Base-by-base conservation (phyloP, 2,113 vertebrate species). In the Cololabis saira region DNA sequence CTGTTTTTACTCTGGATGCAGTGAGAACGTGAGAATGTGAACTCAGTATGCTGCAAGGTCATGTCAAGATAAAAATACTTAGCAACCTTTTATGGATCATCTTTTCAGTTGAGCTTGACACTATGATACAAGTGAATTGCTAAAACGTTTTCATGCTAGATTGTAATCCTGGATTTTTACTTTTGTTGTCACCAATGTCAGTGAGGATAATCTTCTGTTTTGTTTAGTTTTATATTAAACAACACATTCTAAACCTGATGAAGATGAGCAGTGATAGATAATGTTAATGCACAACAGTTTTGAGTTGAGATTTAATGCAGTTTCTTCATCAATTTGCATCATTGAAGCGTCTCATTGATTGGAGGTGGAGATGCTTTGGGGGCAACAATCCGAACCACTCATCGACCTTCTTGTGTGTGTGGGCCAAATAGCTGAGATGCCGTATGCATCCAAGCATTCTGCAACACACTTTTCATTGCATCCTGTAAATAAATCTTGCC, bases 31-130 rank as follows among this genome's bases (percentile, higher is more conserved):
- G 77, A 88, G 82, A 87, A 85, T 90, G 83, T 83, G 82, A 58
- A 78, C 78, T 90, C 82, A 80, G 74, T 82, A 81, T 82, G 78
- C 78, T 62, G 86, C 71, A 88, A 87, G 86, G 86, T 82, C 87
- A 73, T 78, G 84, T 89, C 87, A 85, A 87, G 89, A 92, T 92
- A 92, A 91, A 93, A 93, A 93, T 92, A 93, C 90, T 73, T 75
- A 76, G 81, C 65, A 80, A 86, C 90, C 89, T 89, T 92, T 92
- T 90, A 91, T 83, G 89, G 90, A 86, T 71, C 84, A 90, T 86
- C 80, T 73, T 90, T 88, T 84, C 61, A 82, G 78, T 82, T 14
- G 58, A 61, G 73, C 54, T 64, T 81, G 71, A 79, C 70, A 74
- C 5, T 53, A 76, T 78, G 70, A 71, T 78, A 58, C 16, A 16